A percentile compares a stretch with the other conserved stretches of the same genome.
Evolutionary conservation across 2,113 vertebrate genomes (phyloP).

Genomic region (Zosterops hypoxanthus): DNA sequence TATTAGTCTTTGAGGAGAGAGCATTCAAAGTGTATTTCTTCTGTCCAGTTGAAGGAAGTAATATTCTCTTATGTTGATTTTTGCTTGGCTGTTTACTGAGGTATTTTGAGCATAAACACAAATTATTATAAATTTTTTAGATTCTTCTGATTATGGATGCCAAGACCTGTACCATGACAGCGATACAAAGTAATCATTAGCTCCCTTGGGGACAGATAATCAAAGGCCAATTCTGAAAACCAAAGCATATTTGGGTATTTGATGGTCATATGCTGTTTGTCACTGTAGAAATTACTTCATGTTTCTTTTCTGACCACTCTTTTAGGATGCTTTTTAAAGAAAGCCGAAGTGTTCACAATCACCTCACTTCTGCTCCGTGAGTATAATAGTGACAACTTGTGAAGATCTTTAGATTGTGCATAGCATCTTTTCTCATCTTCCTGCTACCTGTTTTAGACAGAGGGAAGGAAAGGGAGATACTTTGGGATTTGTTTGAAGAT

Average conservation of each 20-base stretch:
- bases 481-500: neutral
- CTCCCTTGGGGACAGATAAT: neutral
- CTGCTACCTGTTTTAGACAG: neutral
- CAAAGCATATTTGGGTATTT: neutral
- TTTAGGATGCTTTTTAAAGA: constrained; percentile 96
- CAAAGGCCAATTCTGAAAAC: neutral
- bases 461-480: neutral
- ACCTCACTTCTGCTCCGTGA: constrained; percentile 95
- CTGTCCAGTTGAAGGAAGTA: neutral
- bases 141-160: neutral
- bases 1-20: neutral
- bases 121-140: neutral
- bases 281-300: neutral
- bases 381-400: constrained; percentile 67
- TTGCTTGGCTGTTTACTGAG: neutral
- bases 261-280: neutral
- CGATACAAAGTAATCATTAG: neutral
- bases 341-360: constrained; percentile 91
- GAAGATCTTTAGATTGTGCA: neutral
- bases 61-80: neutral
- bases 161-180: neutral
- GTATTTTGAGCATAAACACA: neutral
- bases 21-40: neutral
- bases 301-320: constrained; percentile 16
- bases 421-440: neutral